Evolutionary conservation across 2,888 invertebrate species (phyloP), one percentile per base, ranked within the genome.

Genomic region (Trissolcus japonicus): DNA sequence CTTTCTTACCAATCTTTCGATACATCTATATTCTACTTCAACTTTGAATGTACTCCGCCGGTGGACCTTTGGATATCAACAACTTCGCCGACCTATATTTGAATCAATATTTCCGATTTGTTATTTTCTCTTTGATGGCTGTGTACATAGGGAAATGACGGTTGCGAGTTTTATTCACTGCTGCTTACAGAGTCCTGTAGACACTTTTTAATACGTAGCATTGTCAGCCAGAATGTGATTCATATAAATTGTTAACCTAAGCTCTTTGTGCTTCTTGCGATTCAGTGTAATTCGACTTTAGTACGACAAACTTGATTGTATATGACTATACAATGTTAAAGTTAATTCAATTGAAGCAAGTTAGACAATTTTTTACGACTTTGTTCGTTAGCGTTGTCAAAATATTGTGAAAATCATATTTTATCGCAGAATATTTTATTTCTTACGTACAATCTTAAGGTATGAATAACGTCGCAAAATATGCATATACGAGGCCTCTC

Each of bases 401-500:
- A 29, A 35, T 43, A 48, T 60, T 17, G 41, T 48, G 21, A 14
- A 14, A 16, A 41, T 41, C 21, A 29, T 53, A 43, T 25, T 56
- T 67, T 53, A 19, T 29, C 55, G 9, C 25, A 13, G 51, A 65
- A 46, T 41, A 43, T 41, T 50, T 69, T 54, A 72, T 65, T 72
- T 65, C 54, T 14, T 40, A 65, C 7, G 17, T 65, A 72, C 43
- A 72, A 59, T 48, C 29, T 72, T 56, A 71, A 55, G 48, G 19
- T 48, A 29, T 65, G 35, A 65, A 21, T 60, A 73, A 60, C 14
- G 14, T 60, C 55, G 66, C 43, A 59, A 16, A 60, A 54, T 55
- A 72, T 66, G 56, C 63, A 57, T 65, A 57, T 56, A 50, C 56
- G 68, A 59, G 75, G 75, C 62, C 68, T 68, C 63, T 75, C 62